These are phyloP conservation scores for Neodontobutis hainanensis DNA, from an alignment of 2,113 vertebrate genomes.

Conservation along the genomic window DNA sequence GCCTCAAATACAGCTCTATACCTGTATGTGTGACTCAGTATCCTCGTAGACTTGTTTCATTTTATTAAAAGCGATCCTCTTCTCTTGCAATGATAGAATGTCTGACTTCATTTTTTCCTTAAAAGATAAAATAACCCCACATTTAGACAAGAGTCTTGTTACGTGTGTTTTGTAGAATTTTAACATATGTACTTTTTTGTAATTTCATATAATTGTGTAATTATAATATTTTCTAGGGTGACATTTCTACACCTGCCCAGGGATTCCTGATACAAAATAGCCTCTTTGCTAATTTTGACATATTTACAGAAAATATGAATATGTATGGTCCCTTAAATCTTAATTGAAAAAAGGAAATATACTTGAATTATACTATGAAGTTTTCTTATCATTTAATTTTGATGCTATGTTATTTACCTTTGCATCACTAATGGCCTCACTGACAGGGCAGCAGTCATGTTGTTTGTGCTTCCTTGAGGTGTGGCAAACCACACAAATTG, in stretches of 20 bases:
- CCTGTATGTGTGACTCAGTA: constrained; percentile 58
- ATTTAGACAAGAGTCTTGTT: background rate
- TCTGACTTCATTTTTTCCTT: constrained; percentile 66
- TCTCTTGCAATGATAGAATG: constrained; percentile 56
- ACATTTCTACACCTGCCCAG: too few relatives aligned
- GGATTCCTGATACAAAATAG: too few relatives aligned
- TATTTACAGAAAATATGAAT: too few relatives aligned
- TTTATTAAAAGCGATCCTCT: constrained; percentile 50
- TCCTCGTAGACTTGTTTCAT: constrained; percentile 65
- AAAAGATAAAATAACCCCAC: background rate
- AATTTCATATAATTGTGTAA: too few relatives aligned
- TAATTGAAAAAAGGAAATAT: too few relatives aligned
- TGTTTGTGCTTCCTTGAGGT: constrained; percentile 74
- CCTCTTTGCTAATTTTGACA: too few relatives aligned
- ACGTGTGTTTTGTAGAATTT: too few relatives aligned
- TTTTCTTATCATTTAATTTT: too few relatives aligned
- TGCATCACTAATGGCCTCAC: constrained; percentile 61
- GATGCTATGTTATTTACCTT: constrained; percentile 56
- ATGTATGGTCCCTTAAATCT: too few relatives aligned
- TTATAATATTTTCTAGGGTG: too few relatives aligned
- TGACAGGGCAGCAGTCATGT: constrained; percentile 70
- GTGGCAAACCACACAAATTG: constrained; percentile 77
- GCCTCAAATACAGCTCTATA: constrained; percentile 6
- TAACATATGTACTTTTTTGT: too few relatives aligned
- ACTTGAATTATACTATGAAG: too few relatives aligned